phyloP scores from a whole-genome alignment of 2,797 vertebrate species.

The Zenarchopterus dispar region DNA sequence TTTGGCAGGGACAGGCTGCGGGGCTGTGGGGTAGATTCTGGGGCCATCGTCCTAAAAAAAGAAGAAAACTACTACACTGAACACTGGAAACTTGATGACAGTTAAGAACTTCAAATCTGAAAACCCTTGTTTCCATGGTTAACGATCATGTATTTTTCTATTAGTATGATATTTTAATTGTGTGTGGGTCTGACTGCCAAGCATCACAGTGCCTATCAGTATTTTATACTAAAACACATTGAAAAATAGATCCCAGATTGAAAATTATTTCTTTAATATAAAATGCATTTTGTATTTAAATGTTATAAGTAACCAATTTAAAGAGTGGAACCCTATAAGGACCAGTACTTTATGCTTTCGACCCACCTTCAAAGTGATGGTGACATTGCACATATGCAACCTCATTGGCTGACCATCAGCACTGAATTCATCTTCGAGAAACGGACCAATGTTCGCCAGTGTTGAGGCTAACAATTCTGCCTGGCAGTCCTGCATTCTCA shows the following conservation, averaged over 20 bases:
- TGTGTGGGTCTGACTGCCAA: too few relatives aligned
- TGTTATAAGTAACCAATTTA: neutral
- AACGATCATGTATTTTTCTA: too few relatives aligned
- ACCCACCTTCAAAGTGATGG: constrained; percentile 88
- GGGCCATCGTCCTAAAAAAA: constrained; percentile 88
- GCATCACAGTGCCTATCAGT: too few relatives aligned
- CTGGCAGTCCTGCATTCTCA: constrained; percentile 82
- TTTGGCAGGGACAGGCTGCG: constrained; percentile 87
- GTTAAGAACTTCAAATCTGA: neutral
- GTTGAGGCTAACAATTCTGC: constrained; percentile 88
- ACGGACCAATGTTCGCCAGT: constrained; percentile 88
- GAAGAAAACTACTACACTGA: rapidly evolving
- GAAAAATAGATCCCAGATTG: too few relatives aligned
- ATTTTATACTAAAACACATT: too few relatives aligned
- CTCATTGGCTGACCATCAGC: constrained; percentile 89
- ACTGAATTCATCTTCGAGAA: constrained; percentile 92
- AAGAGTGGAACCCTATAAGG: neutral
- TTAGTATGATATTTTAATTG: too few relatives aligned
- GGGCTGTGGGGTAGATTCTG: constrained; percentile 90
- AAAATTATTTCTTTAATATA: neutral
- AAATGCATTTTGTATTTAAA: neutral
- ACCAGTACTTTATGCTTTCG: neutral
- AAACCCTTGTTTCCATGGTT: neutral
- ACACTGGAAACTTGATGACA: neutral
- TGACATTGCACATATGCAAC: constrained; percentile 86